Evolutionary conservation across 2,797 vertebrate genomes (phyloP), one percentile per base, ranked within the genome.

Genomic region (Argyrosomus regius): DNA sequence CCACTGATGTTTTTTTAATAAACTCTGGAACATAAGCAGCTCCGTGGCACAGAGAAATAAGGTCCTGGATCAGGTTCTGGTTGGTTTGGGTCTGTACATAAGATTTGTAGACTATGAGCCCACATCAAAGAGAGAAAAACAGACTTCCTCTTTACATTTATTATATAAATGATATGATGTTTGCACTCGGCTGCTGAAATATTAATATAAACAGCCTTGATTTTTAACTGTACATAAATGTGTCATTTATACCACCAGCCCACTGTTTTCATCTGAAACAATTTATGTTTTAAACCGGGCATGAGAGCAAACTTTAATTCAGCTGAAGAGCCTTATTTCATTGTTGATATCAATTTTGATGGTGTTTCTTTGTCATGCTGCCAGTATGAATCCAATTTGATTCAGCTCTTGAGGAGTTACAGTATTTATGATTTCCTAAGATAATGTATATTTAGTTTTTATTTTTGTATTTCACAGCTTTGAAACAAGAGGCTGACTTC

Each of bases 201-300:
- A 24, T 17, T 11, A 26, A 24, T 10, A 24, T 10, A 20, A 39
- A 41, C 43, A 59, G 26, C 28, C 7, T 62, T 24, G 7, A 20
- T 49, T 28, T 53, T 56, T 16, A 62, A n/a, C n/a, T 1, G 20
- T 20, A 16, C 16, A 43, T 12, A 54, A 53, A 50, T 50, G 22
- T n/a, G n/a, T 43, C 28, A 0, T 41, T 74, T 1, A 24, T 68
- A 6, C 53, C 2, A 45, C 35, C 39, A 24, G 53, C 52, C 8
- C 16, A 17, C 17, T 22, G 35, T 45, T 45, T 72, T 58, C 41
- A 67, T 41, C 35, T 28, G 3, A 43, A 62, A 43, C 18, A 5
- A n/a, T 61, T 62, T 22, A 20, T 48, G 45, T 73, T 71, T 56
- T 52, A 24, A 28, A 45, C 24, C 13, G 64, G 66, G 14, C 54